Conservation (phyloP, 2,113 vertebrate genomes). For the Tretioscincus oriximinensis region DNA sequence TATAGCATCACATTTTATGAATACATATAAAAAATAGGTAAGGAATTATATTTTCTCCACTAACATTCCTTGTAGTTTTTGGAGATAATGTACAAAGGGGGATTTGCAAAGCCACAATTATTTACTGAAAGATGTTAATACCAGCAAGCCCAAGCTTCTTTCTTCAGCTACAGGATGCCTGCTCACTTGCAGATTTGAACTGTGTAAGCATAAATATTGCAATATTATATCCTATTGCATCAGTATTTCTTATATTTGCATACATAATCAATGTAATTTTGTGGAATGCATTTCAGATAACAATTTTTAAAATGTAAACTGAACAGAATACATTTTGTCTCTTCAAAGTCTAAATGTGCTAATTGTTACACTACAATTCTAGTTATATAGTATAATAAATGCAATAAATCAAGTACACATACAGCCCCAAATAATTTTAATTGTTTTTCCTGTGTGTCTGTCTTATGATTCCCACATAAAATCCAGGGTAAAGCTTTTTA, state of each 20-base stretch:
- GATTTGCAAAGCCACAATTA: not conserved
- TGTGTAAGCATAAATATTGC: not conserved
- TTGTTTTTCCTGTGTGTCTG: too few relatives aligned
- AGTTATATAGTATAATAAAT: too few relatives aligned
- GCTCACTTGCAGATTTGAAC: constrained; percentile 6
- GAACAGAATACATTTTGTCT: not conserved
- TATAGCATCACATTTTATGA: not conserved
- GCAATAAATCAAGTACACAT: too few relatives aligned
- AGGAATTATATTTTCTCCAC: not conserved
- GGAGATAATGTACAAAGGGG: not conserved
- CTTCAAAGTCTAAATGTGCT: not conserved
- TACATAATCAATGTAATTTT: not conserved
- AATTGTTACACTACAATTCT: not conserved
- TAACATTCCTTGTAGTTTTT: rapidly evolving
- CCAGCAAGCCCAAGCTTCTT: not conserved
- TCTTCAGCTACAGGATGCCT: not conserved
- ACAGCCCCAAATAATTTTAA: too few relatives aligned
- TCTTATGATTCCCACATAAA: too few relatives aligned
- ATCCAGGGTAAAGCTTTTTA: too few relatives aligned
- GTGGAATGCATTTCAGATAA: not conserved
- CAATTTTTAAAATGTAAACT: not conserved
- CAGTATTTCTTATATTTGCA: not conserved
- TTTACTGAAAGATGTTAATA: not conserved
- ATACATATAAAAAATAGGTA: not conserved
- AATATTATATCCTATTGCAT: not conserved